Percentiles rank a stretch among this genome's conserved stretches.
These are phyloP conservation scores for Lypha dubia DNA, from an alignment of 2,888 invertebrate species.

Conservation along the genomic window DNA sequence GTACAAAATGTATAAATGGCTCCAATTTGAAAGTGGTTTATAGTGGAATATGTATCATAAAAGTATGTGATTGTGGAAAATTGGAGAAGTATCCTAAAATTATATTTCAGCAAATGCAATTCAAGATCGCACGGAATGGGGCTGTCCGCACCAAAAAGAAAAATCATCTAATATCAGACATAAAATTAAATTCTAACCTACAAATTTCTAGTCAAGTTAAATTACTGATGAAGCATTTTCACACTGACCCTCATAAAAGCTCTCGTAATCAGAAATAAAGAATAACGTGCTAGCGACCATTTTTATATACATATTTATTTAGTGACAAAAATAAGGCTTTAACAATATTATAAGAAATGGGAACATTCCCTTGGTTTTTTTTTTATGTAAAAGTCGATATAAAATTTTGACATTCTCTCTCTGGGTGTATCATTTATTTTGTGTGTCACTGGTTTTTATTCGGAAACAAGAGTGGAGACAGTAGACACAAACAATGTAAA, in stretches of 20 bases:
- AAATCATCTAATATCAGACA: too few relatives aligned
- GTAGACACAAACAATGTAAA: constrained; percentile 33
- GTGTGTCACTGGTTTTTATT: constrained; percentile 50
- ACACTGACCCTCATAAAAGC: too few relatives aligned
- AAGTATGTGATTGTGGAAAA: neutral
- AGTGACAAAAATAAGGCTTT: too few relatives aligned
- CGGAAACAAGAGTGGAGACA: constrained; percentile 30
- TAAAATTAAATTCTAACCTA: too few relatives aligned
- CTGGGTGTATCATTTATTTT: constrained; percentile 48
- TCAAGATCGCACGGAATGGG: rapidly evolving
- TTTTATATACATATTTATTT: too few relatives aligned
- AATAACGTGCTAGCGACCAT: too few relatives aligned
- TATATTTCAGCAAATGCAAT: neutral
- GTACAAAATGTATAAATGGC: constrained; percentile 60
- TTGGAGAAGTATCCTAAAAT: constrained; percentile 12
- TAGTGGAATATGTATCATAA: constrained; percentile 5
- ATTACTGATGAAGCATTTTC: too few relatives aligned
- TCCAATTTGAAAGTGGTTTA: constrained; percentile 64
- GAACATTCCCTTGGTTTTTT: constrained; percentile 6
- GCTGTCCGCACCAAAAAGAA: too few relatives aligned
- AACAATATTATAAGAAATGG: too few relatives aligned
- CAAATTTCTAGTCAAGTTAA: too few relatives aligned
- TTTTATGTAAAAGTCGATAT: neutral
- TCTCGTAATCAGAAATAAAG: too few relatives aligned
- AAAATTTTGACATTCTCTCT: constrained; percentile 1